These are phyloP conservation scores for Fregetta grallaria DNA, from an alignment of 2,113 vertebrate genomes.

Conservation along the genomic window DNA sequence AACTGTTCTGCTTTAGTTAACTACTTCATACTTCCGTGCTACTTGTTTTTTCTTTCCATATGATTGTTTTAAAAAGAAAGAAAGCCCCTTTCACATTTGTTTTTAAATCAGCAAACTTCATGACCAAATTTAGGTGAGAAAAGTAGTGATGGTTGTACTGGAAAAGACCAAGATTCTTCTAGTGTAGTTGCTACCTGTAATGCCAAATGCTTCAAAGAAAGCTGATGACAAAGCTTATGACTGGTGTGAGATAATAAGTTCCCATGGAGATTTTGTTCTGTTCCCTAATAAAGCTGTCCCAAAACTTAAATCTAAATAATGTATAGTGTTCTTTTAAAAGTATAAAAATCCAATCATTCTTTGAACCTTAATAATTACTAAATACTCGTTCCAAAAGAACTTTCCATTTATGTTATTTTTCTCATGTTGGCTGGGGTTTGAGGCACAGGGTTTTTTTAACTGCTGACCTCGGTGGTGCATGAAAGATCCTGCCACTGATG, in stretches of 20 bases:
- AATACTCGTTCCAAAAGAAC: neutral
- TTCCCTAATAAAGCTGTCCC: neutral
- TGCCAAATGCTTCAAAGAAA: neutral
- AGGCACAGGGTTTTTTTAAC: neutral
- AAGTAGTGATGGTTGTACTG: neutral
- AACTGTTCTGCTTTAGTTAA: neutral
- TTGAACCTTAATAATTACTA: neutral
- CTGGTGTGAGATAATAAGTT: neutral
- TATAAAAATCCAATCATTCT: neutral
- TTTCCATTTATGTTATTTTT: neutral
- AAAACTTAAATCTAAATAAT: neutral
- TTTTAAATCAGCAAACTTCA: neutral
- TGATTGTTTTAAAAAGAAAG: neutral
- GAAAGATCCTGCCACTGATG: neutral
- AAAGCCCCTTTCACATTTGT: neutral
- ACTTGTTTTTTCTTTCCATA: neutral
- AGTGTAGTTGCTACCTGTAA: neutral
- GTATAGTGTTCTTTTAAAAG: neutral
- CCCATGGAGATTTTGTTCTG: neutral
- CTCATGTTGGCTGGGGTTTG: neutral
- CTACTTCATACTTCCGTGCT: neutral
- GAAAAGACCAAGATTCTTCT: neutral
- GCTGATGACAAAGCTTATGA: neutral
- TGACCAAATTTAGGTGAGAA: neutral
- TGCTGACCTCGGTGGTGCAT: neutral